A percentile compares a stretch with the other conserved stretches of the same genome.
phyloP scores from a whole-genome alignment of 2,113 vertebrate species.

The Ovis canadensis region DNA sequence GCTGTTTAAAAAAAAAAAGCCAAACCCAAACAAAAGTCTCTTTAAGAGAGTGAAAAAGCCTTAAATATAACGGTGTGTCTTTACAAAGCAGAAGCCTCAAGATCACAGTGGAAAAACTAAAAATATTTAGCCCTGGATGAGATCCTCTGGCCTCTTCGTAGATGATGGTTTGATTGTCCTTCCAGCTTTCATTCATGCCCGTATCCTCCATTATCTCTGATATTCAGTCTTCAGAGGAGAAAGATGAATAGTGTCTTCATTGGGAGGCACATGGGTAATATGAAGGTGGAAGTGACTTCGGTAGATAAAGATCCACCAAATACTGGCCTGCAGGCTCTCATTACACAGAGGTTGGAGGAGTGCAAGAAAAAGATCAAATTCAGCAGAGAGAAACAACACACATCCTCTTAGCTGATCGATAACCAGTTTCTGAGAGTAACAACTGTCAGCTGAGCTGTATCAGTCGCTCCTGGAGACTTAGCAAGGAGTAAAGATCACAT shows the following conservation, averaged over 20 bases:
- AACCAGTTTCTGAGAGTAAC: constrained; percentile 50
- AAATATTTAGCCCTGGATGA: background rate
- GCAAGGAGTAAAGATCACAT: constrained; percentile 29
- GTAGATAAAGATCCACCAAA: constrained; percentile 44
- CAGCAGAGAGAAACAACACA: constrained; percentile 55
- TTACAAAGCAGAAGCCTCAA: background rate
- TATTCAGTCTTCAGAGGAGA: background rate
- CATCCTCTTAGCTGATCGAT: constrained; percentile 57
- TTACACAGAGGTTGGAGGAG: constrained; percentile 18
- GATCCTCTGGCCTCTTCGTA: background rate
- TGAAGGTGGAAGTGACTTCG: constrained; percentile 55
- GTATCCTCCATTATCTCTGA: background rate
- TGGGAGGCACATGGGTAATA: background rate
- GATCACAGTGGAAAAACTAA: background rate
- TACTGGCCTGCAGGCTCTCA: constrained; percentile 37
- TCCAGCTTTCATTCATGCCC: background rate
- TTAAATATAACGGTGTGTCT: background rate
- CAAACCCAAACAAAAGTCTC: background rate
- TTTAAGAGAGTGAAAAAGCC: background rate
- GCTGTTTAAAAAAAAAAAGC: background rate
- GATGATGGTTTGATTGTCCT: background rate
- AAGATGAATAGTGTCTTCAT: background rate
- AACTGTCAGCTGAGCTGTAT: background rate
- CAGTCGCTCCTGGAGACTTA: constrained; percentile 23
- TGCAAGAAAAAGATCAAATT: constrained; percentile 64